Evolutionary conservation across 2,797 vertebrate genomes (phyloP).

Genomic region (Notoglanidium macrostoma): DNA sequence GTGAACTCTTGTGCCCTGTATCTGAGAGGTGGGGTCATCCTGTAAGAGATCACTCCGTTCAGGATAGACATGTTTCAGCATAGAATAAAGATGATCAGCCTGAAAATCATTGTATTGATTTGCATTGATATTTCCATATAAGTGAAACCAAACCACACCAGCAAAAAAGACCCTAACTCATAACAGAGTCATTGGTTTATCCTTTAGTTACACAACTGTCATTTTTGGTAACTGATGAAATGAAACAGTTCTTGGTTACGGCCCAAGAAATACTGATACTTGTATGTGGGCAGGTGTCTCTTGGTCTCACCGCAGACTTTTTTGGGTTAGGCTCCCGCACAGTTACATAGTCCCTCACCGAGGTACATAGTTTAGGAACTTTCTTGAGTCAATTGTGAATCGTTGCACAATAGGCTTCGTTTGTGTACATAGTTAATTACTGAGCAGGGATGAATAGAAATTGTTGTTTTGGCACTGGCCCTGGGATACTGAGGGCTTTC

Average conservation of each 20-base stretch:
- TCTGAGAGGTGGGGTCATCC: not conserved
- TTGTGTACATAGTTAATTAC: conserved; percentile 25
- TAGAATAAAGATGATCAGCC: not conserved
- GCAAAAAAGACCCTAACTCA: not conserved
- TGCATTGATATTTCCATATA: not conserved
- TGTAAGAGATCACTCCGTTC: not conserved
- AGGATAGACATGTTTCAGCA: not conserved
- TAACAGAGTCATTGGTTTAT: not conserved
- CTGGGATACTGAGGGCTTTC: conserved; percentile 8
- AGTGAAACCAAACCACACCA: not conserved
- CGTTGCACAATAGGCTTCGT: conserved; percentile 7
- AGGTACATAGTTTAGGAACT: not conserved
- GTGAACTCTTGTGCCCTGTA: not conserved
- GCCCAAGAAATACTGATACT: not conserved
- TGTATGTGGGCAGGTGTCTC: not conserved
- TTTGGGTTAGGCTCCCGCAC: not conserved
- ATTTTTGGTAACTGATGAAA: not conserved
- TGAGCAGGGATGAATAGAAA: not conserved
- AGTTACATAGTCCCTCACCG: not conserved
- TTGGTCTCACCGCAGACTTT: not conserved
- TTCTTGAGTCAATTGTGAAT: not conserved
- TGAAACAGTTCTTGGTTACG: not conserved
- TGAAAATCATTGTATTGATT: not conserved
- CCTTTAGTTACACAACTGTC: not conserved
- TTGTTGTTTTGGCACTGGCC: conserved; percentile 7